Evolutionary conservation across 2,113 vertebrate species (phyloP).

Genomic region (Silurus meridionalis): DNA sequence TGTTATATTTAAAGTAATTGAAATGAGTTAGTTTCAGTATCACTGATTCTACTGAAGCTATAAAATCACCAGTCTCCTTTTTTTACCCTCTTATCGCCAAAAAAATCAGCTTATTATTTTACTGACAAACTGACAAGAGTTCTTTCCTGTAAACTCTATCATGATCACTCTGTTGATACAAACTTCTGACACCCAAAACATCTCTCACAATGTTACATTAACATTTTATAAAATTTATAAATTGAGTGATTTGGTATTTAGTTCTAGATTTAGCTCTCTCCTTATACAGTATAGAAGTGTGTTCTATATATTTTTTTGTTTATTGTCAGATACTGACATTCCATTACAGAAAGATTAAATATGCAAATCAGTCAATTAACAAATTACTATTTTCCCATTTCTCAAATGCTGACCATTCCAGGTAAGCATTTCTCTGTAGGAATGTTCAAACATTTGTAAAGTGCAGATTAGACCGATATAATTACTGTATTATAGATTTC

Average conservation of each 20-base stretch:
- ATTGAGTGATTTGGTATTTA: neutral
- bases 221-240: neutral
- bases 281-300: neutral
- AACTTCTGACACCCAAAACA: neutral
- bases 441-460: neutral
- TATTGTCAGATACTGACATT: neutral
- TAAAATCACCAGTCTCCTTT: neutral
- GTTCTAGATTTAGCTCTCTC: neutral
- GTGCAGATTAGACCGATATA: neutral
- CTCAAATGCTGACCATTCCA: neutral
- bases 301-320: neutral
- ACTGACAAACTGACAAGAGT: neutral
- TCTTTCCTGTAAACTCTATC: neutral
- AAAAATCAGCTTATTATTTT: neutral
- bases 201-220: neutral
- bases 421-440: neutral
- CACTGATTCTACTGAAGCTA: neutral
- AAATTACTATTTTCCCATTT: neutral
- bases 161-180: neutral
- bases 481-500: neutral
- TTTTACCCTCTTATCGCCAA: neutral
- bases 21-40: neutral
- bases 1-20: neutral
- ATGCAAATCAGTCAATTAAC: neutral
- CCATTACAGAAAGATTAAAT: neutral